A percentile compares a stretch with the other conserved stretches of the same genome.
Conservation (phyloP, 2,888 invertebrate species). For the Lochmaea crataegi region DNA sequence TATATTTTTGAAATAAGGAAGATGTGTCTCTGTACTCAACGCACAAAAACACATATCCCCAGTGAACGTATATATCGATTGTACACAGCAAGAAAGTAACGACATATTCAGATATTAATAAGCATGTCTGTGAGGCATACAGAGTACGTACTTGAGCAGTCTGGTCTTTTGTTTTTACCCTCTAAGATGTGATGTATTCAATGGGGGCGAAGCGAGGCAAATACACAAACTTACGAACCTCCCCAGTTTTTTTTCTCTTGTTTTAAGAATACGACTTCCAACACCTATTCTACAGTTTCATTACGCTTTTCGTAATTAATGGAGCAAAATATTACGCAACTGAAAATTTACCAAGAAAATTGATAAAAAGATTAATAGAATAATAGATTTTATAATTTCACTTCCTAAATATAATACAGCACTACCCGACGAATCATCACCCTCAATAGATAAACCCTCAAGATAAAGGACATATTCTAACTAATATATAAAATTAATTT, state of each 20-base stretch:
- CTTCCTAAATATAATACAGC: too few species aligned
- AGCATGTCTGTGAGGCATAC: constrained; percentile 48
- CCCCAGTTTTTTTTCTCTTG: constrained; percentile 36
- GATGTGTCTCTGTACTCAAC: neutral
- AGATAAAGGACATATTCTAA: too few species aligned
- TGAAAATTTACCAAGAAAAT: neutral
- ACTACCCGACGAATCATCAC: too few species aligned
- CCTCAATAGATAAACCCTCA: too few species aligned
- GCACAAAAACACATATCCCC: constrained; percentile 17
- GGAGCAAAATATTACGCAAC: neutral
- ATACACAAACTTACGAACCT: constrained; percentile 45
- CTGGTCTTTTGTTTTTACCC: constrained; percentile 57
- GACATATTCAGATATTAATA: constrained; percentile 55
- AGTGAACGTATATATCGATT: constrained; percentile 25
- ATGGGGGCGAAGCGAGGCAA: constrained; percentile 52
- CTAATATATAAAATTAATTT: too few species aligned
- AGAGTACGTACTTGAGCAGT: constrained; percentile 56
- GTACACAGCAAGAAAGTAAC: constrained; percentile 44
- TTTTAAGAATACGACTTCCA: constrained; percentile 52
- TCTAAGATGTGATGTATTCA: constrained; percentile 57
- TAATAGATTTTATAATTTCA: too few species aligned
- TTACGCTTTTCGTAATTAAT: constrained; percentile 53
- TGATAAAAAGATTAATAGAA: neutral
- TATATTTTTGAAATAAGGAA: neutral
- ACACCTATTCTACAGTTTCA: constrained; percentile 51